Evolutionary conservation across 2,113 vertebrate genomes (phyloP).

Genomic region (Empidonax alnorum): DNA sequence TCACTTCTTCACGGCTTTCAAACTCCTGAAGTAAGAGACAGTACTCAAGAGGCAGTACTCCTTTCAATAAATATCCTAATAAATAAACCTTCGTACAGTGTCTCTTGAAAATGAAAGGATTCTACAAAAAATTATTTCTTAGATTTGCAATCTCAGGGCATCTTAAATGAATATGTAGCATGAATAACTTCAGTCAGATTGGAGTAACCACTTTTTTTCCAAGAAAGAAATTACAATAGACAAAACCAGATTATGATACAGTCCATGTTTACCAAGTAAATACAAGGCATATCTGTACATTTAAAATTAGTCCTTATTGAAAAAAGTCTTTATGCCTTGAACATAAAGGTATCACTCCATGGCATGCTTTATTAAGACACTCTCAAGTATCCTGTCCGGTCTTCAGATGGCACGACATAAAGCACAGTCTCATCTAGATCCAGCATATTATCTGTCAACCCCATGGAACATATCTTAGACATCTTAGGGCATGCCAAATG

Average conservation of each 20-base stretch:
- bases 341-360: neutral
- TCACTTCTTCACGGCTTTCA: neutral
- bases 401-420: neutral
- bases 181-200: neutral
- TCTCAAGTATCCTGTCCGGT: neutral
- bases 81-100: neutral
- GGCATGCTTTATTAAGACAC: neutral
- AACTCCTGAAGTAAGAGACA: neutral
- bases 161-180: neutral
- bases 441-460: neutral
- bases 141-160: neutral
- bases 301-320: neutral
- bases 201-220: neutral
- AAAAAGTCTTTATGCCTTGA: neutral
- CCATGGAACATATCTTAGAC: neutral
- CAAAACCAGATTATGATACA: neutral
- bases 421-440: neutral
- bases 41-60: neutral
- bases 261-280: neutral
- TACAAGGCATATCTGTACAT: neutral
- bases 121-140: neutral
- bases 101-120: neutral
- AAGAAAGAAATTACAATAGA: neutral
- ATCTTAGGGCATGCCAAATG: neutral
- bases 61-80: neutral